These are phyloP conservation scores for Halcyon malimbica DNA, from an alignment of 2,113 vertebrate genomes.

Conservation along the genomic window DNA sequence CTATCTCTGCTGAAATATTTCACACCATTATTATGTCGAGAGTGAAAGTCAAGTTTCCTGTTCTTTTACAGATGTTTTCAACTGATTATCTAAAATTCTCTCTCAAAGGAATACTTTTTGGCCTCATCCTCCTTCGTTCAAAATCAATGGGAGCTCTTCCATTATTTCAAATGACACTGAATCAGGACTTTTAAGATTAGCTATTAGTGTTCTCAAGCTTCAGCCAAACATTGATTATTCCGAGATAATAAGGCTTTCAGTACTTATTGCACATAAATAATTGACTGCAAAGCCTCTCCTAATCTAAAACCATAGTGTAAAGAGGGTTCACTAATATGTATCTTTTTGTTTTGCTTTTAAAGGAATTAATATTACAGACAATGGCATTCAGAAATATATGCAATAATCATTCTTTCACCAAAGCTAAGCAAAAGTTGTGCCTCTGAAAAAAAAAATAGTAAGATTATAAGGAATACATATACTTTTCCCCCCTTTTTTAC, in stretches of 20 bases:
- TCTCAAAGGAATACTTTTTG: background rate
- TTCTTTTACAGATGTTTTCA: slow-evolving; percentile 1
- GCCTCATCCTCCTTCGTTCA: background rate
- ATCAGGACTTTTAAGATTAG: slow-evolving; percentile 35
- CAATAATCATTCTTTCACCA: background rate
- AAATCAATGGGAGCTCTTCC: slow-evolving; percentile 30
- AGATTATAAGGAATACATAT: background rate
- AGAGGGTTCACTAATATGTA: background rate
- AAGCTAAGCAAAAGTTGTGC: background rate
- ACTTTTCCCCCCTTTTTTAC: background rate
- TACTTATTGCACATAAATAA: slow-evolving; percentile 58
- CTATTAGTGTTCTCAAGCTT: slow-evolving; percentile 28
- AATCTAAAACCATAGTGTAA: background rate
- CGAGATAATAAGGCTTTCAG: slow-evolving; percentile 42
- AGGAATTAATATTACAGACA: background rate
- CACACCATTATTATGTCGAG: fast-evolving
- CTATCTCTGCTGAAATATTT: background rate
- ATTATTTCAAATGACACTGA: slow-evolving; percentile 39
- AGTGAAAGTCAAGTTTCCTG: background rate
- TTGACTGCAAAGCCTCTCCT: slow-evolving; percentile 34
- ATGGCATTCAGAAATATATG: background rate
- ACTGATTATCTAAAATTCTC: background rate
- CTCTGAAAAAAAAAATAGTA: background rate
- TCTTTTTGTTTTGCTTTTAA: background rate
- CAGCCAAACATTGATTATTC: slow-evolving; percentile 64